These are phyloP conservation scores for Hyperopisus bebe DNA, from an alignment of 2,113 vertebrate genomes.

Conservation along the genomic window DNA sequence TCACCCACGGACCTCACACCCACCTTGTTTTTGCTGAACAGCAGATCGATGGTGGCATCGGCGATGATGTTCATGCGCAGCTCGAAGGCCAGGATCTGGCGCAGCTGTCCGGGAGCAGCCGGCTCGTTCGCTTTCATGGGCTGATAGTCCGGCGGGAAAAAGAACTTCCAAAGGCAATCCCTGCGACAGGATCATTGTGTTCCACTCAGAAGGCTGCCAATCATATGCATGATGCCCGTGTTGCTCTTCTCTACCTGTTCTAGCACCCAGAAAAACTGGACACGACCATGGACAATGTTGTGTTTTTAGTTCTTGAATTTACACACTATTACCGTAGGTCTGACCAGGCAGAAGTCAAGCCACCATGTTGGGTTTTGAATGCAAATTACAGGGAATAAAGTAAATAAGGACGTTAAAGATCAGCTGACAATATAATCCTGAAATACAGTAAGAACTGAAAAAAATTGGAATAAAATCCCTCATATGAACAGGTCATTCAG, in stretches of 20 bases:
- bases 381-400: not conserved
- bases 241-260: not conserved
- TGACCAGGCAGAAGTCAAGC: not conserved
- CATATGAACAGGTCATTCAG: not conserved
- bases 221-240: not conserved
- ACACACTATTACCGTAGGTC: not conserved
- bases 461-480: not conserved
- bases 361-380: not conserved
- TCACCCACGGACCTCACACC: slow-evolving; percentile 14
- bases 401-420: not conserved
- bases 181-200: slow-evolving; percentile 46
- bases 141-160: slow-evolving; percentile 93
- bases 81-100: slow-evolving; percentile 95
- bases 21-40: slow-evolving; percentile 98
- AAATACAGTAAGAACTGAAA: not conserved
- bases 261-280: not conserved
- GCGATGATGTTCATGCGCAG: slow-evolving; percentile 98
- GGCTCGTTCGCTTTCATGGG: slow-evolving; percentile 84
- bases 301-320: not conserved
- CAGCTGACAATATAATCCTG: not conserved
- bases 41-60: slow-evolving; percentile 94
- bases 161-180: slow-evolving; percentile 97
- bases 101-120: slow-evolving; percentile 76
- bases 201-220: not conserved
- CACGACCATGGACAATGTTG: not conserved